Conservation (phyloP, 2,113 vertebrate genomes). For the Thomomys bottae region DNA sequence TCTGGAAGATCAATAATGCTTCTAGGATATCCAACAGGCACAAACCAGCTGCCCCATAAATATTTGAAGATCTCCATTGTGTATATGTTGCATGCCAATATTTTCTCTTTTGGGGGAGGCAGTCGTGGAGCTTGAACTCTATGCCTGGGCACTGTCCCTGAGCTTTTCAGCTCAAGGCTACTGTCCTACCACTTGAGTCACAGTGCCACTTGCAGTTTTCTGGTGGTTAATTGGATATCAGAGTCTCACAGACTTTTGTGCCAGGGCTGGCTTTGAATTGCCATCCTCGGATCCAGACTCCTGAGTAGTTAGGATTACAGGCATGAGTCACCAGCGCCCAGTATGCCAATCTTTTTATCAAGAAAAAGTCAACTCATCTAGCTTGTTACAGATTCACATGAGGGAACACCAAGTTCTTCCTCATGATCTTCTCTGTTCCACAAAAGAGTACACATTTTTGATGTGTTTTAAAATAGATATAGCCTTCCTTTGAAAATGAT, state of each 20-base stretch:
- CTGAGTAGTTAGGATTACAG: too few species aligned
- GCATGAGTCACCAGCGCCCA: too few species aligned
- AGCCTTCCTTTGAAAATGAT: not conserved
- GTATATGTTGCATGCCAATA: constrained; percentile 28
- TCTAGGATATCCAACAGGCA: not conserved
- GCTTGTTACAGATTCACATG: constrained; percentile 13
- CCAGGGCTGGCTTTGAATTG: too few species aligned
- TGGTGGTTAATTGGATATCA: too few species aligned
- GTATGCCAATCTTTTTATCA: constrained; percentile 31
- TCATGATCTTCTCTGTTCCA: not conserved
- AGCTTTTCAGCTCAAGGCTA: too few species aligned
- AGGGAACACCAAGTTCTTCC: not conserved
- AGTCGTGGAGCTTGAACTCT: too few species aligned
- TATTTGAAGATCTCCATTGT: constrained; percentile 36
- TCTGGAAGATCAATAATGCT: constrained; percentile 19
- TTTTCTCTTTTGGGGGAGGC: too few species aligned
- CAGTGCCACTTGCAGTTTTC: too few species aligned
- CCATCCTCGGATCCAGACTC: too few species aligned
- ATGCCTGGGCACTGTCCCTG: too few species aligned
- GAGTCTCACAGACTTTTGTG: too few species aligned
- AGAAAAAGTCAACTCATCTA: not conserved
- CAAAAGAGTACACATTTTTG: not conserved
- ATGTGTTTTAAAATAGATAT: constrained; percentile 5
- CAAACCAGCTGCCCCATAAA: constrained; percentile 53
- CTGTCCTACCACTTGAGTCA: too few species aligned